phyloP scores from a whole-genome alignment of 2,113 vertebrate species.

The Centropus bengalensis region DNA sequence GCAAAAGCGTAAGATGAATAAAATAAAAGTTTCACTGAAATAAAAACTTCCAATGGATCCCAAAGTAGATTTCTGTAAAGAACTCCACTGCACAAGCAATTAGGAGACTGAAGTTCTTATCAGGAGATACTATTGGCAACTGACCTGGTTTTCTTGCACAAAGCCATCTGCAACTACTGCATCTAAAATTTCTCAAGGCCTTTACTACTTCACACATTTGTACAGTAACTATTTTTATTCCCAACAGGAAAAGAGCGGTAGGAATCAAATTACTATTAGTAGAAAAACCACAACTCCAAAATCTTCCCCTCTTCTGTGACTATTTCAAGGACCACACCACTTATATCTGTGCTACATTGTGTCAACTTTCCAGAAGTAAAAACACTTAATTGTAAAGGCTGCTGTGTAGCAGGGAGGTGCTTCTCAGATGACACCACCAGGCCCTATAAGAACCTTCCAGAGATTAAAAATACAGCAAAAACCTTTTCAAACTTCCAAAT shows the following conservation, averaged over 20 bases:
- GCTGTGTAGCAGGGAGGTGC: neutral
- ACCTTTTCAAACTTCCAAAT: neutral
- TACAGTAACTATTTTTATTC: neutral
- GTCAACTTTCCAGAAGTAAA: neutral
- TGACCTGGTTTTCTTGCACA: neutral
- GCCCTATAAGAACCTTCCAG: neutral
- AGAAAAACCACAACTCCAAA: neutral
- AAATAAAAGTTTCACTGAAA: conserved; percentile 12
- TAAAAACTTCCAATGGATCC: neutral
- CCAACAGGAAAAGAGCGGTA: neutral
- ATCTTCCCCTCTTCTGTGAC: neutral
- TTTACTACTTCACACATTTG: neutral
- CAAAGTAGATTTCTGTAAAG: neutral
- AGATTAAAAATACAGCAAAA: neutral
- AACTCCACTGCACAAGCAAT: neutral
- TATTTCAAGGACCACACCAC: neutral
- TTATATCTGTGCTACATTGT: neutral
- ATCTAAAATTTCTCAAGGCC: neutral
- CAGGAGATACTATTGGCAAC: neutral
- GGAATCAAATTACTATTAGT: neutral
- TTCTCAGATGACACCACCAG: neutral
- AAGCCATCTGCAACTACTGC: neutral
- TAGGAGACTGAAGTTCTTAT: neutral
- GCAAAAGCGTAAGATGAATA: neutral
- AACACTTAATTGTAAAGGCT: neutral